phyloP scores from a whole-genome alignment of 37 sponge, comb jelly and placozoan genomes.

The Axinella damicornis region DNA sequence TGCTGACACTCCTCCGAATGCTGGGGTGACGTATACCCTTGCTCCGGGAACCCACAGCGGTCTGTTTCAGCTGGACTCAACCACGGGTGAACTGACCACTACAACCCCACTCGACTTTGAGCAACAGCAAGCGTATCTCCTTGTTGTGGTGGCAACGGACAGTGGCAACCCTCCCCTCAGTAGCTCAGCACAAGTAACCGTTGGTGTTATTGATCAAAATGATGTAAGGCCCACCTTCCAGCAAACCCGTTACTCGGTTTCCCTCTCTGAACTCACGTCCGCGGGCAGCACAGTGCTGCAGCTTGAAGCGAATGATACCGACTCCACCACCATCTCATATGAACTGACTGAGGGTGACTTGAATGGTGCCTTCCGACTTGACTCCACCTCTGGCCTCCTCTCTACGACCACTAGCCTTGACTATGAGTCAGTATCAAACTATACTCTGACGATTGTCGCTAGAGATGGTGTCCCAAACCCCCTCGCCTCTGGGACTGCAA shows the following conservation, averaged over 20 bases:
- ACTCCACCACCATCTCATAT: constrained; percentile 31
- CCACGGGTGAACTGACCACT: constrained; percentile 39
- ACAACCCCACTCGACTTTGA: constrained; percentile 48
- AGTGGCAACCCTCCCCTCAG: constrained; percentile 34
- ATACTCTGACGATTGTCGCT: constrained; percentile 48
- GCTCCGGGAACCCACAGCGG: not conserved
- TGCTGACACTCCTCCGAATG: constrained; percentile 42
- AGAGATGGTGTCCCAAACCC: constrained; percentile 57
- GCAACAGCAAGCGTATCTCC: not conserved
- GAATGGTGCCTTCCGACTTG: constrained; percentile 25
- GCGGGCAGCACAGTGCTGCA: constrained; percentile 22
- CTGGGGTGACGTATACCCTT: constrained; percentile 33
- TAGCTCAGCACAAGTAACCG: constrained; percentile 16
- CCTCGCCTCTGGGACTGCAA: constrained; percentile 31
- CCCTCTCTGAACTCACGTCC: constrained; percentile 30
- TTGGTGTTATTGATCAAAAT: constrained; percentile 51
- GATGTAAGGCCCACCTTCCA: constrained; percentile 57
- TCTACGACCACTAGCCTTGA: constrained; percentile 24
- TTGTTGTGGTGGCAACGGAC: constrained; percentile 56
- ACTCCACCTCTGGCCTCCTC: constrained; percentile 31
- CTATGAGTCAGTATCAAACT: constrained; percentile 17
- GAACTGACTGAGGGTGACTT: constrained; percentile 3
- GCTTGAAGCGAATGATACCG: constrained; percentile 57
- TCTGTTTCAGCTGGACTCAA: constrained; percentile 14
- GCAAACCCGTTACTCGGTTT: not conserved